Percentiles rank a stretch among this genome's conserved stretches.
Evolutionary conservation across 2,113 vertebrate genomes (phyloP).

Genomic region (Microcebus ravelobensis): DNA sequence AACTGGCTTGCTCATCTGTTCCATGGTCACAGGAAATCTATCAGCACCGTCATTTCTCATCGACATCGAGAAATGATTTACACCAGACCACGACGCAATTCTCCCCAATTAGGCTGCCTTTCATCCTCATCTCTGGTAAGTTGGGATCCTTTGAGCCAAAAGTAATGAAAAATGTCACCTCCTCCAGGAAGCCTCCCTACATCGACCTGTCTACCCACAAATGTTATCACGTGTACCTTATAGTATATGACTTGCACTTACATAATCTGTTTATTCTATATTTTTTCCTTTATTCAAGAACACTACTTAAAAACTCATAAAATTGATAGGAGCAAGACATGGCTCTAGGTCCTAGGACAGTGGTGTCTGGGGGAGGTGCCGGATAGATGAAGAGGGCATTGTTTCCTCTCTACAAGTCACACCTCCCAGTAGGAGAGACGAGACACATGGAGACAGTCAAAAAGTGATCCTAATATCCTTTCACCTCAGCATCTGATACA

Average conservation of each 20-base stretch:
- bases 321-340: not conserved
- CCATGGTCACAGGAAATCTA: conserved; percentile 50
- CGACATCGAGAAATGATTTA: not conserved
- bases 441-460: not conserved
- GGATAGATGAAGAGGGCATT: not conserved
- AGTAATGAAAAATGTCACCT: conserved; percentile 9
- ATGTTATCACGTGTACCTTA: not conserved
- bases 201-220: not conserved
- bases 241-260: not conserved
- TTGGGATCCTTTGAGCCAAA: not conserved
- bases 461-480: not conserved
- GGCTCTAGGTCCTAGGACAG: not conserved
- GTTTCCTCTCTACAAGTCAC: not conserved
- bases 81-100: conserved; percentile 22
- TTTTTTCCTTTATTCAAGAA: not conserved
- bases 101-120: not conserved
- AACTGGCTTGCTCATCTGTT: conserved; percentile 61
- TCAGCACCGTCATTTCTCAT: conserved; percentile 58
- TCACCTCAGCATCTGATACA: not conserved
- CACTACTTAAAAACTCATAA: not conserved
- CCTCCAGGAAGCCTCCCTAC: not conserved
- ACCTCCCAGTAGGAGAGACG: not conserved
- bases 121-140: not conserved
- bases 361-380: not conserved
- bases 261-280: not conserved